These are phyloP conservation scores for Eufriesea mexicana DNA, from an alignment of 1,140 invertebrate species.

Conservation along the genomic window DNA sequence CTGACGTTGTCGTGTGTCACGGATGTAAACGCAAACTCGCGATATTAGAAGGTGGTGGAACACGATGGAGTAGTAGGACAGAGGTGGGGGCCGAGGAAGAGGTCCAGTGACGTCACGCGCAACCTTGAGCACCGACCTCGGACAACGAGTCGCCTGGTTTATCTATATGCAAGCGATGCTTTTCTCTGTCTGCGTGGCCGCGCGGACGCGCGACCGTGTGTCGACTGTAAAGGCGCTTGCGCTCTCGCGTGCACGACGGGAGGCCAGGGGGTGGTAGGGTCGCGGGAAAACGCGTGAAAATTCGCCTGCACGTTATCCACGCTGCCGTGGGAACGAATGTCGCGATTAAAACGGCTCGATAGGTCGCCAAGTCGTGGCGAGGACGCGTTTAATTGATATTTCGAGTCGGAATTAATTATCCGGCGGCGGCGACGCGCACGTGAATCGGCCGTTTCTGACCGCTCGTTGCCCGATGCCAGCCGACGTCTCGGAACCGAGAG, in stretches of 20 bases:
- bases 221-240: slow-evolving; percentile 51
- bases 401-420: slow-evolving; percentile 18
- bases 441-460: background rate
- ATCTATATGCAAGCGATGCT: slow-evolving; percentile 69
- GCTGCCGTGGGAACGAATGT: slow-evolving; percentile 27
- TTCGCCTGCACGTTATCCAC: slow-evolving; percentile 35
- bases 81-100: slow-evolving; percentile 63
- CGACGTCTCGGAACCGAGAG: background rate
- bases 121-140: slow-evolving; percentile 81
- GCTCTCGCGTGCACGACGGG: slow-evolving; percentile 57
- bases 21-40: slow-evolving; percentile 61
- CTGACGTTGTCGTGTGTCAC: slow-evolving; percentile 34
- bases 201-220: slow-evolving; percentile 4
- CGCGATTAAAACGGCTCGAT: slow-evolving; percentile 33
- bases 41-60: slow-evolving; percentile 64
- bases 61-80: slow-evolving; percentile 19
- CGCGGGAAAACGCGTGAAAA: slow-evolving; percentile 39
- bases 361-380: slow-evolving; percentile 1
- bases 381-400: slow-evolving; percentile 22
- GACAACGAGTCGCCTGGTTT: slow-evolving; percentile 75
- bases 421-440: too few species aligned
- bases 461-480: too few species aligned
- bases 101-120: slow-evolving; percentile 75
- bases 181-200: slow-evolving; percentile 61
- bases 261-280: background rate